These are phyloP conservation scores for Helleia helle DNA, from an alignment of 2,888 invertebrate species.

Conservation along the genomic window DNA sequence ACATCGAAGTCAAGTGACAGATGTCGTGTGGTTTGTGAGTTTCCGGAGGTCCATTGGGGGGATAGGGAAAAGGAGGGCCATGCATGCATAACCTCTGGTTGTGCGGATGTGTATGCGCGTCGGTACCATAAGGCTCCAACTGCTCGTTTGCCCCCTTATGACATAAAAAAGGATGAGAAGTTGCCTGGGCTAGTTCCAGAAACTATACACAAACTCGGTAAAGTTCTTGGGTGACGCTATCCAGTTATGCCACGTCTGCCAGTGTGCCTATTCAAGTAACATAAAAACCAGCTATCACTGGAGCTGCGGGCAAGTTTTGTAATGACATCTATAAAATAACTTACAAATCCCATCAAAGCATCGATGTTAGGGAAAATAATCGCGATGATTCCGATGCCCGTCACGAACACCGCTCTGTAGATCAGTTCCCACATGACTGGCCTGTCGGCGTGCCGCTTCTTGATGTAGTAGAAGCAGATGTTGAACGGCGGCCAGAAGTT, in stretches of 20 bases:
- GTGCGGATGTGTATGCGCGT: no score
- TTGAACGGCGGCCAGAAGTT: conserved; percentile 57
- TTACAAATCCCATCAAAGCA: conserved; percentile 54
- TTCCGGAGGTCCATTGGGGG: no score
- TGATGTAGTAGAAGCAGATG: conserved; percentile 40
- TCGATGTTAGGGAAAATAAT: conserved; percentile 45
- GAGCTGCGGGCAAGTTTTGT: background rate
- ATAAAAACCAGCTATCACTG: no score
- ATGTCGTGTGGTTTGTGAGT: no score
- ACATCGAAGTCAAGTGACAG: no score
- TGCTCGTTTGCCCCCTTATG: no score
- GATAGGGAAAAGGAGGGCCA: no score
- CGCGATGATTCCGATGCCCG: conserved; percentile 27
- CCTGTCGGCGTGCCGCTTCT: conserved; percentile 21
- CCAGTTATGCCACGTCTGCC: no score
- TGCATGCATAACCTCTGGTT: no score
- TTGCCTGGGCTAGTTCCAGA: no score
- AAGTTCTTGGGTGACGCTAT: background rate
- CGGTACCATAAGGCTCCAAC: no score
- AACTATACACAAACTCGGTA: background rate
- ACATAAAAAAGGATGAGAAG: no score
- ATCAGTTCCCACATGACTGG: conserved; percentile 32
- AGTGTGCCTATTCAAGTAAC: background rate
- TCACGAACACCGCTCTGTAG: conserved; percentile 36
- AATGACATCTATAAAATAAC: conserved; percentile 23